phyloP scores from a whole-genome alignment of 2,113 vertebrate species.

The Anhinga rufa region DNA sequence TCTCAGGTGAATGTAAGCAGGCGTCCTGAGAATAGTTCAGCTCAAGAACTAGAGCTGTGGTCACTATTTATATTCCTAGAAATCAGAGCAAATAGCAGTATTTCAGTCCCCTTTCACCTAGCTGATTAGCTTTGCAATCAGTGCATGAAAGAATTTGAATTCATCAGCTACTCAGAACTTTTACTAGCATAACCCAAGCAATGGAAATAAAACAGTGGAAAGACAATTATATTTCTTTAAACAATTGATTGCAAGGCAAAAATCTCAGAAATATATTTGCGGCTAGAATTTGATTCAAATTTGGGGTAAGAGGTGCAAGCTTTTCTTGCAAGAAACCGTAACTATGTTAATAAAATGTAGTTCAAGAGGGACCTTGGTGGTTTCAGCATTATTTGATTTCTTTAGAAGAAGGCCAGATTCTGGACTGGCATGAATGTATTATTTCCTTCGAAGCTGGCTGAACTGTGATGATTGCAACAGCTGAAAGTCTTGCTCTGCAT shows the following conservation, averaged over 20 bases:
- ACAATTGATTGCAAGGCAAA: background rate
- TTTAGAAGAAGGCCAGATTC: background rate
- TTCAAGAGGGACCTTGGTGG: background rate
- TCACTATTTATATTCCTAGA: constrained; percentile 17
- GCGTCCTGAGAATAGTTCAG: background rate
- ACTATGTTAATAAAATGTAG: background rate
- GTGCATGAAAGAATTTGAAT: background rate
- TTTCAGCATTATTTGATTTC: background rate
- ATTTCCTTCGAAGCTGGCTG: background rate
- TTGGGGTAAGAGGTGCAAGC: background rate
- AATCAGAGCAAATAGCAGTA: constrained; percentile 12
- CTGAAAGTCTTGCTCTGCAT: background rate
- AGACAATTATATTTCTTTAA: background rate
- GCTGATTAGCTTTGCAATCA: constrained; percentile 2
- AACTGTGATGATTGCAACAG: background rate
- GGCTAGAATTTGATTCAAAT: background rate
- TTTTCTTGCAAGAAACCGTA: background rate
- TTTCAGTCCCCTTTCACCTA: constrained; percentile 13
- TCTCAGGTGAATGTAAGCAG: background rate
- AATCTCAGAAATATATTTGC: background rate
- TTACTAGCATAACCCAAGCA: background rate
- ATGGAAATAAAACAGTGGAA: background rate
- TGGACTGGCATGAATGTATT: background rate
- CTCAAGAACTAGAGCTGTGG: background rate
- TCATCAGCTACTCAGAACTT: background rate